Base-by-base conservation (phyloP, 1,140 invertebrate species). In the Rhagoletis pomonella region DNA sequence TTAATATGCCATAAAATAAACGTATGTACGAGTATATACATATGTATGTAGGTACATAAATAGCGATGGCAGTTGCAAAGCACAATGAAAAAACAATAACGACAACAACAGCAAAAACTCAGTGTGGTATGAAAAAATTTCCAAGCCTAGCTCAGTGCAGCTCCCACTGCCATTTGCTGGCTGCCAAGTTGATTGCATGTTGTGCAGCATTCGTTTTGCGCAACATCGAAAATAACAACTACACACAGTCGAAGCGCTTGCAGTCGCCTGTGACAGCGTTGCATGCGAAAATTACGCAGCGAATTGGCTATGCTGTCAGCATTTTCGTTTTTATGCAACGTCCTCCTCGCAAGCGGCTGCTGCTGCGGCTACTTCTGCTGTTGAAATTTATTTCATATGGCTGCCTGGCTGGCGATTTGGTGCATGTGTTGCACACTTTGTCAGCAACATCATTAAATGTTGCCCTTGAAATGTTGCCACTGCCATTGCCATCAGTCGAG, bases 341-440 rank as follows among this genome's bases (percentile, higher is more conserved):
- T n/a, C 47, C 29, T 47, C n/a, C 17, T 47, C 47, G 44, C 12
- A 12, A 17, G 44, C 44, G 19, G 17, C 65, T 67, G 29, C 6
- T 42, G 65, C 42, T 2, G 6, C 12, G 17, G 60, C 17, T 62
- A 14, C n/a, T 62, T 14, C 12, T 62, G 60, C 17, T 62, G 9
- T 62, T 62, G 50, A 14, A 14, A 4, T 62, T 62, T 17, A 4
- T 62, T 29, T 29, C 29, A 29, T 29, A 29, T n/a, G 60, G n/a
- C 17, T 62, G 10, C 19, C 55, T 55, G 42, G 19, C 44, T 55
- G 47, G 17, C 73, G 19, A 29, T 81, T 55, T 58, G 47, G 73
- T 81, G 73, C 73, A 81, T 81, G 73, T 81, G 73, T 81, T 81
- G 73, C 73, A 81, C 73, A 81, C 73, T 81, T 81, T 81, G 73